Conservation (phyloP, 2,113 vertebrate species). For the Hydrolagus affinis region DNA sequence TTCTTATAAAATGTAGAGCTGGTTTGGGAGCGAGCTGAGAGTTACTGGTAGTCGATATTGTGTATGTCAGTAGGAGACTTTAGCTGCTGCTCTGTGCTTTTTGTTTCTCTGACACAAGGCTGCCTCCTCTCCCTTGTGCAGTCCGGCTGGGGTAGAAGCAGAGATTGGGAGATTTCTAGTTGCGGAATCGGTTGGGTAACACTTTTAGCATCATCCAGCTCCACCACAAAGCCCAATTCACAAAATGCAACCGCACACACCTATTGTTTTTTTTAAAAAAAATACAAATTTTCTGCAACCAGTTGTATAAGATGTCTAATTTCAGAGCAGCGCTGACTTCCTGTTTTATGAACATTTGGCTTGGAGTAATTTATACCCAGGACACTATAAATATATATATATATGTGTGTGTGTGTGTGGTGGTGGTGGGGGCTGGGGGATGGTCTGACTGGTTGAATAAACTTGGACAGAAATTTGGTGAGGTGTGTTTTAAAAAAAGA, state of each 20-base stretch:
- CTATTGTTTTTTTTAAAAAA: constrained; percentile 4
- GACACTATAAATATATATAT: not conserved
- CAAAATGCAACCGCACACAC: not conserved
- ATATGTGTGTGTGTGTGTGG: too few species aligned
- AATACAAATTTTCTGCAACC: not conserved
- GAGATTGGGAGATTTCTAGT: not conserved
- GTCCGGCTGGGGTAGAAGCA: not conserved
- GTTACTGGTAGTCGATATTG: too few species aligned
- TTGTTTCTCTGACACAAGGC: not conserved
- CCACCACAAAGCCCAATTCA: not conserved
- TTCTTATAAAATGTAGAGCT: too few species aligned
- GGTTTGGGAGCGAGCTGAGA: too few species aligned
- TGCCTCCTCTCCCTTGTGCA: not conserved
- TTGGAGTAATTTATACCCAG: constrained; percentile 25
- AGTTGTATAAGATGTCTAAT: not conserved
- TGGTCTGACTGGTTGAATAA: not conserved
- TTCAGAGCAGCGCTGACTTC: not conserved
- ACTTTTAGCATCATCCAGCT: not conserved
- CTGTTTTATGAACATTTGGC: not conserved
- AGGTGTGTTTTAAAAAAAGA: not conserved
- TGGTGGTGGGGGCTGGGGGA: too few species aligned
- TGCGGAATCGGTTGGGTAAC: constrained; percentile 2
- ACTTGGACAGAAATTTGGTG: not conserved
- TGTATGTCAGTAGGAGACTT: too few species aligned
- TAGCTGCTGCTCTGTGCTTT: not conserved